Evolutionary conservation across 2,888 invertebrate genomes (phyloP), one percentile per base, ranked within the genome.

Genomic region (Nymphalis polychloros): DNA sequence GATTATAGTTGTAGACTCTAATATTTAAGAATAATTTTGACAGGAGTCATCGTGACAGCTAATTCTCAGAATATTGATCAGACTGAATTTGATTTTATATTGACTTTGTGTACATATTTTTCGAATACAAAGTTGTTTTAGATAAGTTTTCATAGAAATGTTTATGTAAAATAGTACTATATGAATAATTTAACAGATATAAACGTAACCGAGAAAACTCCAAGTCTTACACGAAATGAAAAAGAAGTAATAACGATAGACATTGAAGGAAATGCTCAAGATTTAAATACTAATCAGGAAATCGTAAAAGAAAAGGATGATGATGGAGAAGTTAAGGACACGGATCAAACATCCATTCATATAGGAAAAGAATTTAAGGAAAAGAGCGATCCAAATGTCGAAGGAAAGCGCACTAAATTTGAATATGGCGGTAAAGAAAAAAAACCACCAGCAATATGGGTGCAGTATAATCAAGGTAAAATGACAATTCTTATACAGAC

Each of bases 391-490:
- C 27, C 17, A 55, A 55, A 55, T 48, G 6, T 52, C 17, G 48
- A 50, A 52, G 55, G 57, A 50, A 46, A 60, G 10, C n/a, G 31
- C 13, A 35, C 59, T 27, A 27, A 19, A 17, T 35, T 50, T 35
- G 27, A 63, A 53, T n/a, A 48, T 16, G 50, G 47, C 10, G 50
- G 52, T 27, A 53, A 46, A 10, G n/a, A 47, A 41, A n/a, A 27
- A 50, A 68, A 64, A 55, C 17, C 27, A 20, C 61, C 55, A 2
- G 52, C 62, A 31, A 19, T 65, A 31, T 73, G 73, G 73, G 67
- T 72, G 35, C 70, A 72, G 59, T 71, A 59, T 47, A 69, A 64
- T 59, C 63, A 64, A 70, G 63, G 72, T 72, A 64, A 41, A 41
- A 41, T 1, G 41, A 13, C 41, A 41, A 41, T 41, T 41, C 41